A percentile compares a stretch with the other conserved stretches of the same genome.
Conservation (phyloP, 2,888 invertebrate genomes). For the Pteria penguin region DNA sequence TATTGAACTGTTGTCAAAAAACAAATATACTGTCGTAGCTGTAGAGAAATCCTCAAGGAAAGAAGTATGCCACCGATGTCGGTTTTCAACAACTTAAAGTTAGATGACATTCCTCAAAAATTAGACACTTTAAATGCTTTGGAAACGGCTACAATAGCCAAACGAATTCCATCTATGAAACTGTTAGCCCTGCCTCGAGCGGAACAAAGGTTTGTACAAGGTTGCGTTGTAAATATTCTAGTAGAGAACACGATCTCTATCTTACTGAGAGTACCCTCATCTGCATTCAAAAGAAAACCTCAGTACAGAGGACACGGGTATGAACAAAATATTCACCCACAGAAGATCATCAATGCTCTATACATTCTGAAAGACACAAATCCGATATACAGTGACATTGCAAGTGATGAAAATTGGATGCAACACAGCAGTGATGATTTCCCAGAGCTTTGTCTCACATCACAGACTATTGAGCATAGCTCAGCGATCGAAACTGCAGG, state of each 20-base stretch:
- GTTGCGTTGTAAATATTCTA: conserved; percentile 40
- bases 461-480: too few relatives aligned
- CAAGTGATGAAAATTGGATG: conserved; percentile 20
- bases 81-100: too few relatives aligned
- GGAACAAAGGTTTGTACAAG: conserved; percentile 28
- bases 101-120: too few relatives aligned
- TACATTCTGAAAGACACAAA: conserved; percentile 25
- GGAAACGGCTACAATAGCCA: conserved; percentile 24
- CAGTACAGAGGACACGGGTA: conserved; percentile 30
- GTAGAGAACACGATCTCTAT: conserved; percentile 18
- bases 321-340: conserved; percentile 31
- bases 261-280: conserved; percentile 25
- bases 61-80: too few relatives aligned
- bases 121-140: conserved; percentile 29
- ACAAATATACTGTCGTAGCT: too few relatives aligned
- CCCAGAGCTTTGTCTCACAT: conserved; percentile 30
- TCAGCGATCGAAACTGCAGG: too few relatives aligned
- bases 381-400: conserved; percentile 23
- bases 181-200: conserved; percentile 28
- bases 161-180: conserved; percentile 44
- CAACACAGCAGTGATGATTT: conserved; percentile 7
- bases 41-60: too few relatives aligned
- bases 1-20: too few relatives aligned
- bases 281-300: conserved; percentile 34
- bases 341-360: conserved; percentile 26